Conservation (phyloP, 2,797 vertebrate species). For the Thripadectes ignobilis region DNA sequence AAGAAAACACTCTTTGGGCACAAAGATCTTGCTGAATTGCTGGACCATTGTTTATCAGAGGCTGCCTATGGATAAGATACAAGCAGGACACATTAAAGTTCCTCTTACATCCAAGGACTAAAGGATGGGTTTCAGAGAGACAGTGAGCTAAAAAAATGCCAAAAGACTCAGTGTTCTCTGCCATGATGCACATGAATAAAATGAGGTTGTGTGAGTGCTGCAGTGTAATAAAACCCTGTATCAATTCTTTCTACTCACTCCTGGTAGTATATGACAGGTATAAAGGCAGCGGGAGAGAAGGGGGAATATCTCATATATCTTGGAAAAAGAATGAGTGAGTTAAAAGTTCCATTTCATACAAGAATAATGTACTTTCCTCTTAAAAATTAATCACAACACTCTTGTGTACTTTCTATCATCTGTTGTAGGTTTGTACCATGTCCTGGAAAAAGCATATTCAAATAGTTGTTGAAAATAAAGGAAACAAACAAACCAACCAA, state of each 20-base stretch:
- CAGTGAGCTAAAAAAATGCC: neutral
- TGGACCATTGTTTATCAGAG: neutral
- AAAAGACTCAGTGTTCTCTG: neutral
- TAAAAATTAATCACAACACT: neutral
- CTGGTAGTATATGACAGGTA: neutral
- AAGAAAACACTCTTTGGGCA: neutral
- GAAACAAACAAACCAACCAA: neutral
- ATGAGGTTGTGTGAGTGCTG: neutral
- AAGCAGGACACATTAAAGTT: neutral
- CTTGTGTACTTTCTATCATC: neutral
- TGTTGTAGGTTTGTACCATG: neutral
- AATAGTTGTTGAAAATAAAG: neutral
- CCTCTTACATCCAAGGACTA: accelerated
- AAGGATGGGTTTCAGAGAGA: neutral
- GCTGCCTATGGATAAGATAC: neutral
- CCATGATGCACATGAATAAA: neutral
- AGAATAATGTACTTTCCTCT: neutral
- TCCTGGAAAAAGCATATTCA: neutral
- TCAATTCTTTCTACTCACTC: neutral
- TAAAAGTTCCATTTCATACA: neutral
- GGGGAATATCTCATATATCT: neutral
- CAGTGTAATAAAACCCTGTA: neutral
- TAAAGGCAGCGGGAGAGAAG: neutral
- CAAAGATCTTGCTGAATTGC: neutral
- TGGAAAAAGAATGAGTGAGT: neutral